Percentiles rank a stretch among this genome's conserved stretches.
Evolutionary conservation across 2,113 vertebrate species (phyloP).

Genomic region (Chaetodon trifascialis): DNA sequence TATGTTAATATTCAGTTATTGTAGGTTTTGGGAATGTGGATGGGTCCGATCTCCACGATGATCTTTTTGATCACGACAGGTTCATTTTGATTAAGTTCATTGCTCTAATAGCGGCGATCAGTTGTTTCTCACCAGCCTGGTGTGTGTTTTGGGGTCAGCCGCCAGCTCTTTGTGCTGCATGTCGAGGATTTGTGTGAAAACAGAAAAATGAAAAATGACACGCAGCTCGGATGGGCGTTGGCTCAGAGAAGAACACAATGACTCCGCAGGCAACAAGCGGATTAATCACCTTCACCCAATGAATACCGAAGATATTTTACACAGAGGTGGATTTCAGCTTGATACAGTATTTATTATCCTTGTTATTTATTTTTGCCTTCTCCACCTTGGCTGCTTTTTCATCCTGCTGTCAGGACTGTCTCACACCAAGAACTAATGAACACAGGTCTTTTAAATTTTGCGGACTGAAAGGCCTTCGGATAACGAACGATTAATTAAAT

Average conservation of each 20-base stretch:
- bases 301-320: conserved; percentile 11
- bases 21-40: neutral
- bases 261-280: conserved; percentile 23
- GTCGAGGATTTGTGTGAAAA: conserved; percentile 18
- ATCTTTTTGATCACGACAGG: too few species aligned
- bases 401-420: neutral
- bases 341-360: neutral
- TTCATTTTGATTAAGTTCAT: neutral
- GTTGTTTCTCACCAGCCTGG: neutral
- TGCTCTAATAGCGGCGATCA: neutral
- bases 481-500: conserved; percentile 10
- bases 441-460: neutral
- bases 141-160: neutral
- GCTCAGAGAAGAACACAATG: conserved; percentile 30
- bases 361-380: neutral
- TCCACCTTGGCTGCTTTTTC: neutral
- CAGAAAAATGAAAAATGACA: conserved; percentile 15
- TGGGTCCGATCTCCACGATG: neutral
- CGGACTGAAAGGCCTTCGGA: neutral
- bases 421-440: conserved; percentile 20
- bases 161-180: neutral
- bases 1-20: neutral
- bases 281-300: conserved; percentile 16
- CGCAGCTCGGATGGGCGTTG: conserved; percentile 10
- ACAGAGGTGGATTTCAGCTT: conserved; percentile 13